These are phyloP conservation scores for Solenopsis invicta DNA, from an alignment of 1,140 invertebrate species.

Conservation along the genomic window DNA sequence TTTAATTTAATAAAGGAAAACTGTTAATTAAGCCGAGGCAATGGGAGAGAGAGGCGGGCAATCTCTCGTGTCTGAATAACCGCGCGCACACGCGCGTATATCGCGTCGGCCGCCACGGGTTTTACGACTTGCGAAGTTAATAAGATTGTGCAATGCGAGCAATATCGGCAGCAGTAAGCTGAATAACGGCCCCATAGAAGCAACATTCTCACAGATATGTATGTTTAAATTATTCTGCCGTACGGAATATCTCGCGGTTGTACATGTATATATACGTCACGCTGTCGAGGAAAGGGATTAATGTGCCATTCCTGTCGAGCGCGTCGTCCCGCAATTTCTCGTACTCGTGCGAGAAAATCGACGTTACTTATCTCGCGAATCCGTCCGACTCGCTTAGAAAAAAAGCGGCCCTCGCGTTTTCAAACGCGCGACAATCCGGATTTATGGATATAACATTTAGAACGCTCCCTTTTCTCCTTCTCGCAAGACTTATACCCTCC, in stretches of 20 bases:
- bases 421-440: neutral
- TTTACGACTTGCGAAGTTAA: conserved; percentile 67
- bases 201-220: neutral
- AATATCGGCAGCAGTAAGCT: conserved; percentile 52
- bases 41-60: conserved; percentile 30
- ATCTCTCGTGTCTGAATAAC: conserved; percentile 25
- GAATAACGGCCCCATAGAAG: conserved; percentile 27
- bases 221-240: conserved; percentile 13
- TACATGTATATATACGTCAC: neutral
- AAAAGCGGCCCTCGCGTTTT: neutral
- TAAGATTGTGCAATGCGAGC: conserved; percentile 60
- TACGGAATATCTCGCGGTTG: neutral
- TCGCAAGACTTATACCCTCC: neutral
- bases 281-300: neutral
- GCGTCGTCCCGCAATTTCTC: conserved; percentile 10
- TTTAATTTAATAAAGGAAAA: conserved; percentile 72
- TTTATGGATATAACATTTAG: neutral
- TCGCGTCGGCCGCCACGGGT: neutral
- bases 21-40: conserved; percentile 68
- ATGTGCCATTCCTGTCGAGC: neutral
- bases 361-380: conserved; percentile 15
- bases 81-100: neutral
- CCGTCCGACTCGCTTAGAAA: neutral
- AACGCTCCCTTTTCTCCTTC: neutral
- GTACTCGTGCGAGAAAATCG: neutral